Conservation (phyloP, 2,888 invertebrate genomes). For the Cryptophagus acutangulus region DNA sequence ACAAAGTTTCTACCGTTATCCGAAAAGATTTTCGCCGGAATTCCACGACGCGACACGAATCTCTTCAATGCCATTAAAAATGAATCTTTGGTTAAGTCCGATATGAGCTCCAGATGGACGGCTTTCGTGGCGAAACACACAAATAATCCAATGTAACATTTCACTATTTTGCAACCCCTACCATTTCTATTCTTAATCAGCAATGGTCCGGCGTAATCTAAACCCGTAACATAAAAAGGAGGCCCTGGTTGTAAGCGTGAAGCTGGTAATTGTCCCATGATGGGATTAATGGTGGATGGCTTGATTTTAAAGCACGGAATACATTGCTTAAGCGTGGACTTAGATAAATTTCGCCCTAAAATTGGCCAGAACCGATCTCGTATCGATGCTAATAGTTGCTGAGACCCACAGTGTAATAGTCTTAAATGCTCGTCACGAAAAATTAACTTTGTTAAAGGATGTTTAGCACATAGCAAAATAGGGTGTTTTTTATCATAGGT, state of each 20-base stretch:
- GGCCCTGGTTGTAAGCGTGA: conserved; percentile 8
- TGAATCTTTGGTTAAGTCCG: conserved; percentile 11
- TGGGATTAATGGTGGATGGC: conserved; percentile 11
- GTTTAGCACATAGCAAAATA: conserved; percentile 11
- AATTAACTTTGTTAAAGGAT: conserved; percentile 13
- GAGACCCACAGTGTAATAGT: conserved; percentile 22
- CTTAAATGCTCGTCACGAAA: conserved; percentile 16
- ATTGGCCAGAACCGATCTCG: conserved; percentile 22
- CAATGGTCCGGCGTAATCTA: conserved; percentile 26
- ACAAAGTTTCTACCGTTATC: conserved; percentile 22
- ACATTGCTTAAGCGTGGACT: conserved; percentile 12
- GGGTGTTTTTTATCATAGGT: conserved; percentile 18
- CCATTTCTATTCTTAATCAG: conserved; percentile 15
- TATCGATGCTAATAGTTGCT: conserved; percentile 20
- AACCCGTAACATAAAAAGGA: conserved; percentile 17
- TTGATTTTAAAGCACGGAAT: conserved; percentile 14
- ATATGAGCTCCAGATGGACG: conserved; percentile 18
- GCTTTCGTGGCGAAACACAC: conserved; percentile 19
- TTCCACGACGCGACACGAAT: conserved; percentile 17
- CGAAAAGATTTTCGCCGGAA: conserved; percentile 12
- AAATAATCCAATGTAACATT: conserved; percentile 17
- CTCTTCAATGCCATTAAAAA: conserved; percentile 16
- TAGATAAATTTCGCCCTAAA: conserved; percentile 11
- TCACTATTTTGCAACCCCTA: conserved; percentile 12
- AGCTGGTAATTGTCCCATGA: conserved; percentile 19